Evolutionary conservation across 2,888 invertebrate species (phyloP).

Genomic region (Tromatobia lineatoria): DNA sequence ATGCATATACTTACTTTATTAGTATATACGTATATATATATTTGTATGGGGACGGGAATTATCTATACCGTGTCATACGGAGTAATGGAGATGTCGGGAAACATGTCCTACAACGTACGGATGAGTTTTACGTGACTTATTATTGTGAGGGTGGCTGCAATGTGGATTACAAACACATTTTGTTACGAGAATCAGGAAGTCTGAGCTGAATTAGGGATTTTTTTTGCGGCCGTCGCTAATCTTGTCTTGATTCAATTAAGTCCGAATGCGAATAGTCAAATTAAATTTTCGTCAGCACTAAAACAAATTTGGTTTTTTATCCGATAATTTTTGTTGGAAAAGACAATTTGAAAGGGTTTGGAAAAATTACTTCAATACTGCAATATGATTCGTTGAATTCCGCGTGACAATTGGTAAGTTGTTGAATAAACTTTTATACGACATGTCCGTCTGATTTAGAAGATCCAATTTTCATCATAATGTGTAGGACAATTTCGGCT

Average conservation of each 20-base stretch:
- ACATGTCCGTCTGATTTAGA: too few relatives aligned
- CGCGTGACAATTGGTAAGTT: too few relatives aligned
- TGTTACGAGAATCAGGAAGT: not conserved
- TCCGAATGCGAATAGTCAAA: too few relatives aligned
- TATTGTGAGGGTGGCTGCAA: not conserved
- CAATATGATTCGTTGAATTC: too few relatives aligned
- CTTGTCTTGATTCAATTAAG: not conserved
- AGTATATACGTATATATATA: slow-evolving; percentile 12
- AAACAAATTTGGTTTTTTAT: too few relatives aligned
- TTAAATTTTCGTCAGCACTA: too few relatives aligned
- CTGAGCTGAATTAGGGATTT: not conserved
- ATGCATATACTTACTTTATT: slow-evolving; percentile 38
- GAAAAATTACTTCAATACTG: too few relatives aligned
- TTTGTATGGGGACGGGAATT: slow-evolving; percentile 15
- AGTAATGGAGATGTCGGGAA: slow-evolving; percentile 36
- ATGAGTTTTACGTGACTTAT: slow-evolving; percentile 16
- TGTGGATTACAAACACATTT: not conserved
- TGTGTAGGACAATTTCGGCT: not conserved
- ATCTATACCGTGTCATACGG: slow-evolving; percentile 21
- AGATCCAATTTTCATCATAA: not conserved
- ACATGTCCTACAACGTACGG: slow-evolving; percentile 19
- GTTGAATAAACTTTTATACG: too few relatives aligned
- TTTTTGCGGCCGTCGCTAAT: not conserved
- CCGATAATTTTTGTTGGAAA: too few relatives aligned
- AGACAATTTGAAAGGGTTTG: too few relatives aligned